Conservation (phyloP, 2,888 invertebrate species). For the Tenthredo mesomela region DNA sequence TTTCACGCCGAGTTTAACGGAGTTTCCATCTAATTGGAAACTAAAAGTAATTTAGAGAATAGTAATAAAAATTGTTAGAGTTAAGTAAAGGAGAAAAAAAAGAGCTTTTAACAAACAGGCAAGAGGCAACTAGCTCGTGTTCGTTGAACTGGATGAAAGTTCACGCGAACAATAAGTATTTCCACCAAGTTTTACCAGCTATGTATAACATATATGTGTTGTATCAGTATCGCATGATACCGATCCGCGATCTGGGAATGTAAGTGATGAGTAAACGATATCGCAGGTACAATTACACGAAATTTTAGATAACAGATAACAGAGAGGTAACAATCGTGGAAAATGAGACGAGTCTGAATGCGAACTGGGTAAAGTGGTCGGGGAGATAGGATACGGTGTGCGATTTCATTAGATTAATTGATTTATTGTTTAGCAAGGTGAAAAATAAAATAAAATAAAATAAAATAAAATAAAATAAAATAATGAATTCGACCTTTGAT, state of each 20-base stretch:
- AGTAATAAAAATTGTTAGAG: not conserved
- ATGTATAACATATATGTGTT: not conserved
- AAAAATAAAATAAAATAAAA: no score
- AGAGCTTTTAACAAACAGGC: not conserved
- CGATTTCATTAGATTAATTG: conserved; percentile 31
- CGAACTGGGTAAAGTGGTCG: not conserved
- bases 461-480: not conserved
- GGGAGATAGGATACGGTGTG: not conserved
- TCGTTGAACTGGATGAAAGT: not conserved
- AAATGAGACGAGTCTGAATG: not conserved
- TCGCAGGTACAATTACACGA: not conserved
- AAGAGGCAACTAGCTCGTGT: not conserved
- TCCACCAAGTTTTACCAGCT: not conserved
- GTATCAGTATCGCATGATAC: not conserved
- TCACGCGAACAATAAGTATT: not conserved
- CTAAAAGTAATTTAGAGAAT: conserved; percentile 13
- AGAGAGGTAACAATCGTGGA: not conserved
- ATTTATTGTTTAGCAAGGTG: not conserved
- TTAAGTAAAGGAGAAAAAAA: not conserved
- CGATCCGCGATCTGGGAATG: not conserved
- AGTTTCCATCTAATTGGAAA: conserved; percentile 6
- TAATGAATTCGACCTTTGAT: not conserved
- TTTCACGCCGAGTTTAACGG: not conserved
- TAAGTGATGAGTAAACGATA: not conserved
- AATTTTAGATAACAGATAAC: not conserved